A percentile compares a stretch with the other conserved stretches of the same genome.
phyloP scores from a whole-genome alignment of 2,113 vertebrate genomes.

The Lophochroa leadbeateri region DNA sequence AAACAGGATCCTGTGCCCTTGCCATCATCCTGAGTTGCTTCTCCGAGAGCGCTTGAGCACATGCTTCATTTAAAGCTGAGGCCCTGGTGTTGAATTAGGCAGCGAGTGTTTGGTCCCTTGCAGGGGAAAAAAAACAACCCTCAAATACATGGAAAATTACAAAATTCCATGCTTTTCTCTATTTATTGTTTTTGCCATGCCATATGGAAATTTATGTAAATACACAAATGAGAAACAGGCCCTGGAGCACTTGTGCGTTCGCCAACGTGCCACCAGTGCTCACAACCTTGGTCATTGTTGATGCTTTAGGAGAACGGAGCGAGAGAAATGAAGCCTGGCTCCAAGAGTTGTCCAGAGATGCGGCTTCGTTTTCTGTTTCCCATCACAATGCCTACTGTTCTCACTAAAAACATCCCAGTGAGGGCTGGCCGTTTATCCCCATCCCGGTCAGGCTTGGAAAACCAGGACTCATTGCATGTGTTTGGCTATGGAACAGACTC shows the following conservation, averaged over 20 bases:
- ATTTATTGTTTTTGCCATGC: constrained; percentile 41
- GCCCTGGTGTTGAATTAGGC: background rate
- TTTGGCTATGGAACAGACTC: background rate
- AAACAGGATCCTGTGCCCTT: background rate
- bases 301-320: constrained; percentile 24
- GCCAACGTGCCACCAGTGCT: constrained; percentile 21
- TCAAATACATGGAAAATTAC: background rate
- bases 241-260: constrained; percentile 29
- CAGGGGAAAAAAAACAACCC: background rate
- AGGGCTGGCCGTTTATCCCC: background rate
- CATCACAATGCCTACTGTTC: background rate
- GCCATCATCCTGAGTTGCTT: background rate
- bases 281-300: constrained; percentile 40
- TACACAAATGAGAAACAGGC: constrained; percentile 49
- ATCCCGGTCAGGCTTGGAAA: background rate
- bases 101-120: rapidly evolving
- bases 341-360: constrained; percentile 13
- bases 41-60: background rate
- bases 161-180: constrained; percentile 17
- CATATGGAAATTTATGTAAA: constrained; percentile 75
- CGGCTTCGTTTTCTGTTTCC: background rate
- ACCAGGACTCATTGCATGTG: rapidly evolving
- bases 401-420: background rate
- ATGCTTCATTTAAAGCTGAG: background rate
- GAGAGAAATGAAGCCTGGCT: constrained; percentile 36